phyloP scores from a whole-genome alignment of 2,113 vertebrate species.

The Neopipo cinnamomea region DNA sequence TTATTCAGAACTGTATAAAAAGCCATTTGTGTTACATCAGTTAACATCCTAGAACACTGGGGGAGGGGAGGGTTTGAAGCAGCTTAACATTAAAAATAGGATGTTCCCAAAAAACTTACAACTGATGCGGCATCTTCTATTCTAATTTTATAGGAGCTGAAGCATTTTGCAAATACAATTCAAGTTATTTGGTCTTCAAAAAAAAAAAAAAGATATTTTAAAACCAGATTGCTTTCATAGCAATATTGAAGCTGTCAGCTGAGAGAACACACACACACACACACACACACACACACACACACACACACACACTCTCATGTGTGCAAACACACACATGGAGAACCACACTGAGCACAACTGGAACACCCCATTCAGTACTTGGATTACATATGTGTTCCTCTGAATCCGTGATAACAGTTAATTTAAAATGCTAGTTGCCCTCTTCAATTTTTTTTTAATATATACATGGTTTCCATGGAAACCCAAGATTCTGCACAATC shows the following conservation, averaged over 20 bases:
- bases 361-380: constrained; percentile 2
- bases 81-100: constrained; percentile 63
- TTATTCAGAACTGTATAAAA: constrained; percentile 67
- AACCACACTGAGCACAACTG: constrained; percentile 18
- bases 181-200: constrained; percentile 48
- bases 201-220: neutral
- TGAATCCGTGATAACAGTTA: constrained; percentile 31
- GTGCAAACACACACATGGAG: constrained; percentile 16
- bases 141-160: constrained; percentile 62
- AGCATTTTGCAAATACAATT: constrained; percentile 58
- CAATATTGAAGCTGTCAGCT: constrained; percentile 24
- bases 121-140: constrained; percentile 57
- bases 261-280: neutral
- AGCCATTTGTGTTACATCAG: constrained; percentile 55
- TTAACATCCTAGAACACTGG: constrained; percentile 59
- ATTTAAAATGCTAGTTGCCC: constrained; percentile 45
- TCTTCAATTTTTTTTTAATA: neutral
- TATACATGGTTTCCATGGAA: constrained; percentile 38
- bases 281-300: too few relatives aligned
- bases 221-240: constrained; percentile 58
- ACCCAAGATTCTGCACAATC: constrained; percentile 33
- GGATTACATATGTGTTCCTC: neutral
- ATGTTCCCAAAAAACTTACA: constrained; percentile 55
- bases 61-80: constrained; percentile 43
- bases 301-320: neutral